Conservation (phyloP, 1,140 invertebrate genomes). For the Neoseiulus cucumeris region DNA sequence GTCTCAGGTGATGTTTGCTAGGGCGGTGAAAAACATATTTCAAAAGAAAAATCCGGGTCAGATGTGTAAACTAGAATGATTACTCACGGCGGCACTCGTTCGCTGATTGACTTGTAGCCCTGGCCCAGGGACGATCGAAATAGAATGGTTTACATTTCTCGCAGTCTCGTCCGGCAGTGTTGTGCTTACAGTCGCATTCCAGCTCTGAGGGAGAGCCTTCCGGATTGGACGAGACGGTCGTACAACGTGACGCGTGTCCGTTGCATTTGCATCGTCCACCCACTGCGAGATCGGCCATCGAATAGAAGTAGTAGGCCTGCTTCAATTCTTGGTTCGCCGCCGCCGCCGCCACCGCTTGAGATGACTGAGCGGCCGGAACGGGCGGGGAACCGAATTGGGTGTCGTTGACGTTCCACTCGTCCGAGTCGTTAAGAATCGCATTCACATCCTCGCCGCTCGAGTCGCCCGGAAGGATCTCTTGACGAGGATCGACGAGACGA, state of each 20-base stretch:
- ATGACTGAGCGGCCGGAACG: too few species aligned
- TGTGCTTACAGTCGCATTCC: constrained; percentile 89
- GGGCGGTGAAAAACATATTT: too few species aligned
- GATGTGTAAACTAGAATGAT: not conserved
- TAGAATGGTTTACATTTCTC: constrained; percentile 96
- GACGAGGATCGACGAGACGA: constrained; percentile 13
- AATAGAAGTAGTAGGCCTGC: constrained; percentile 23
- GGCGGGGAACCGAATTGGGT: too few species aligned
- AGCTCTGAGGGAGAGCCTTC: constrained; percentile 31
- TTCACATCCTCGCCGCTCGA: too few species aligned
- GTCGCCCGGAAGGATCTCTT: not conserved
- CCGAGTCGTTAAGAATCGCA: too few species aligned
- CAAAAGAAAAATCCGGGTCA: too few species aligned
- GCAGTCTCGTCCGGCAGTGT: constrained; percentile 92
- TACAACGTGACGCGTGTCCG: constrained; percentile 18
- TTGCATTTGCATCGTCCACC: constrained; percentile 24
- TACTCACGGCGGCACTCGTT: constrained; percentile 91
- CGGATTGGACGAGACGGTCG: not conserved
- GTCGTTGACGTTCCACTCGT: too few species aligned
- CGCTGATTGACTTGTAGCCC: constrained; percentile 76
- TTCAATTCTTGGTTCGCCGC: not conserved
- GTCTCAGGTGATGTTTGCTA: too few species aligned
- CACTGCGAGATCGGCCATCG: constrained; percentile 22
- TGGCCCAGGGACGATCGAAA: constrained; percentile 92
- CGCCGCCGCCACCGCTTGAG: not conserved